Percentiles rank a stretch among this genome's conserved stretches.
Conservation (phyloP, 2,797 vertebrate species). For the Falco naumanni region DNA sequence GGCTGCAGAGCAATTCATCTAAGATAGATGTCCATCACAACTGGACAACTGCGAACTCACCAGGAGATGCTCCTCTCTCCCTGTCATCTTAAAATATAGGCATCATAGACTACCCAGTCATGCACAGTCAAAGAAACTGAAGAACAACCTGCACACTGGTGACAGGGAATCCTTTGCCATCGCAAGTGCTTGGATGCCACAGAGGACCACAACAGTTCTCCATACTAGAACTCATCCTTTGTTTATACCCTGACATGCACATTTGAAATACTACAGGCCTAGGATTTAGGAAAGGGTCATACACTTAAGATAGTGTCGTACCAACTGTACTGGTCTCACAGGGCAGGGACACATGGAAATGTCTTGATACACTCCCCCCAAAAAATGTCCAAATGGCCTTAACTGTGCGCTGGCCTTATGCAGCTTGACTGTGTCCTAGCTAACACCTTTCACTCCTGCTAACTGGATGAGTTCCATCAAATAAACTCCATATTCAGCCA, state of each 20-base stretch:
- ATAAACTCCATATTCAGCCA: background rate
- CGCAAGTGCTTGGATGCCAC: background rate
- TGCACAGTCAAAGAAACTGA: background rate
- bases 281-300: background rate
- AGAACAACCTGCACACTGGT: background rate
- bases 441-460: background rate
- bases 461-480: background rate
- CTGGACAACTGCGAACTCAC: background rate
- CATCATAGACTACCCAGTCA: background rate
- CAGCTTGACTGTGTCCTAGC: background rate
- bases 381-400: background rate
- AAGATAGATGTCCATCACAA: background rate
- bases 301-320: background rate
- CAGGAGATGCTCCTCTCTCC: background rate
- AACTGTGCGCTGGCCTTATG: background rate
- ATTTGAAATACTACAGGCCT: background rate
- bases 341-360: background rate
- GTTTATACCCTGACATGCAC: background rate
- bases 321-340: background rate
- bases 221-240: background rate
- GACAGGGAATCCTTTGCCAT: background rate
- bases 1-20: background rate
- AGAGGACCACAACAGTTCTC: background rate
- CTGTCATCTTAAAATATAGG: background rate
- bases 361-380: background rate